Evolutionary conservation across 2,888 invertebrate species (phyloP), one percentile per base, ranked within the genome.

Genomic region (Camponotus fellah): DNA sequence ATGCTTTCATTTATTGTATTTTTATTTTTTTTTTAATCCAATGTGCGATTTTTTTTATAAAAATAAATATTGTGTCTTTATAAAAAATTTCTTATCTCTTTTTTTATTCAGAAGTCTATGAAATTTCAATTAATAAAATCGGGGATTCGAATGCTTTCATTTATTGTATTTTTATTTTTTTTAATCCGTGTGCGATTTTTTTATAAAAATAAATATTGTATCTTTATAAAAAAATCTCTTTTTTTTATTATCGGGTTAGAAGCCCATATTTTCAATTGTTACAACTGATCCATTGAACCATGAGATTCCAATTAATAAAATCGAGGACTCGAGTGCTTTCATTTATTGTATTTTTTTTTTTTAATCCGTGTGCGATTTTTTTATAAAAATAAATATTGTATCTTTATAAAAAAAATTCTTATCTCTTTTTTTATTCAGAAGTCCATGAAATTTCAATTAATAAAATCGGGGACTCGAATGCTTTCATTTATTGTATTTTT

Each of bases 221-320:
- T 2, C 0, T 37, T 9, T 37, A 58, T 1, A 40, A 17, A 40
- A 56, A 69, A 34, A 43, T 58, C n/a, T n/a, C 46, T 21, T 60
- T 69, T 17, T 46, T n/a, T 69, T 77, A 40, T 69, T 14, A 37
- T 80, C n/a, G n/a, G n/a, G n/a, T 71, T 26, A 37, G 14, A 71
- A 32, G 5, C n/a, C 40, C 8, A 40, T 5, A 46, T 53, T 40
- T 65, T 26, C 26, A 43, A 58, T 76, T 49, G 65, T 12, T 43
- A 8, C 9, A 53, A 53, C 17, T n/a, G 46, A 53, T 26, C n/a
- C 1, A 1, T 26, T 6, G 40, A 40, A n/a, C n/a, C 14, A 40
- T 56, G 56, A 66, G 43, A 43, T 17, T n/a, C 3, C 12, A 32
- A 43, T 43, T 43, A 26, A 60, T 37, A 32, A 60, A 60, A 74